Evolutionary conservation across 2,797 vertebrate species (phyloP).

Genomic region (Pampus argenteus): DNA sequence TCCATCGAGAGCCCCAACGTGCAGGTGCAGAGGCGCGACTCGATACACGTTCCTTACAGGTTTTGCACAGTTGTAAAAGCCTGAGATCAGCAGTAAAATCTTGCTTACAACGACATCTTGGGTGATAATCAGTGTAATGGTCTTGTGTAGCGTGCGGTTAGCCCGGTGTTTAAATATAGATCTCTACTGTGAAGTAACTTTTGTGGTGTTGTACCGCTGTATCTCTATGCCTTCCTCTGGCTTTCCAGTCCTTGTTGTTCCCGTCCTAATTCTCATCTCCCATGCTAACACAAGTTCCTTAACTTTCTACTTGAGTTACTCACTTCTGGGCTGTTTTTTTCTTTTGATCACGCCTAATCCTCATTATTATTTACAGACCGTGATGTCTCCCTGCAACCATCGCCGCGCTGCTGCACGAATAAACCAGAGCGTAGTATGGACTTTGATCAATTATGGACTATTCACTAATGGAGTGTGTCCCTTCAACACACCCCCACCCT

Average conservation of each 20-base stretch:
- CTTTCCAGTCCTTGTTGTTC: constrained; percentile 14
- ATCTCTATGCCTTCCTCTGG: neutral
- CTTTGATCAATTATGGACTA: constrained; percentile 72
- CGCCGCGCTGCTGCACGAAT: neutral
- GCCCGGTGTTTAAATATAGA: constrained; percentile 45
- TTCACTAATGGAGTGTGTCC: constrained; percentile 60
- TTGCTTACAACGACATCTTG: constrained; percentile 49
- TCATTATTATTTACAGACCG: constrained; percentile 62
- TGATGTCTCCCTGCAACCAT: constrained; percentile 37
- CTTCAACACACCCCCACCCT: constrained; percentile 16
- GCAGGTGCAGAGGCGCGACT: constrained; percentile 43
- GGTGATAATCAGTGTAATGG: constrained; percentile 62
- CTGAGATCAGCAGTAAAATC: constrained; percentile 64
- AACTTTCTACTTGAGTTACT: constrained; percentile 31
- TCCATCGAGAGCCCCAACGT: constrained; percentile 4
- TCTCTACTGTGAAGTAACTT: constrained; percentile 27
- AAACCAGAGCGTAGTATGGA: constrained; percentile 31
- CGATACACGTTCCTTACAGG: constrained; percentile 19
- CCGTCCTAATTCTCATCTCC: constrained; percentile 43
- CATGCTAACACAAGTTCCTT: constrained; percentile 11
- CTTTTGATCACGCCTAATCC: constrained; percentile 64
- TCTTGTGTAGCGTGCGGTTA: constrained; percentile 26
- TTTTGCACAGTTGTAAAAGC: constrained; percentile 43
- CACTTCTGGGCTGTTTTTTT: constrained; percentile 38
- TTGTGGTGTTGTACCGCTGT: constrained; percentile 6